phyloP scores from a whole-genome alignment of 2,113 vertebrate species.

The Aegotheles bennettii region DNA sequence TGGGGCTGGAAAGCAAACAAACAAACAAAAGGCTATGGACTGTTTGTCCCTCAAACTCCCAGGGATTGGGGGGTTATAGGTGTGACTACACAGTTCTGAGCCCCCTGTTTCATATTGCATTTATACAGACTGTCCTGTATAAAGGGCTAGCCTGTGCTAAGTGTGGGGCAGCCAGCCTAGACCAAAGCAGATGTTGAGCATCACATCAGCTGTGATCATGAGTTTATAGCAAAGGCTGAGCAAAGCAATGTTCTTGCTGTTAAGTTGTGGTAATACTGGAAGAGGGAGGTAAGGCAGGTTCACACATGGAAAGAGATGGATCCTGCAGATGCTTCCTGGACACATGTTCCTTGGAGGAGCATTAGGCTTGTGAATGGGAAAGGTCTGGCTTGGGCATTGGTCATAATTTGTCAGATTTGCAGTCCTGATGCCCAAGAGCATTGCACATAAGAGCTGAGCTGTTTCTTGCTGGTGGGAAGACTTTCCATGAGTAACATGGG shows the following conservation, averaged over 20 bases:
- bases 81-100: fast-evolving
- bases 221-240: background rate
- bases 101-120: fast-evolving
- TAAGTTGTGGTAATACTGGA: background rate
- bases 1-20: fast-evolving
- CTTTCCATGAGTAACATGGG: fast-evolving
- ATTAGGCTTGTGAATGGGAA: background rate
- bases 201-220: fast-evolving
- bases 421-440: background rate
- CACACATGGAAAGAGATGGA: no score
- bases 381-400: background rate
- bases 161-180: background rate
- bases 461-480: background rate
- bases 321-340: background rate
- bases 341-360: background rate
- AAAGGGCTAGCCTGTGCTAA: background rate
- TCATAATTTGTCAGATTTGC: background rate
- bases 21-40: no score
- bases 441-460: fast-evolving
- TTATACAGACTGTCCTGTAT: fast-evolving
- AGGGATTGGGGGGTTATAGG: background rate
- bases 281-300: background rate
- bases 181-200: background rate
- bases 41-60: background rate
- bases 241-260: fast-evolving